Base-by-base conservation (phyloP, 2,797 vertebrate species). In the Carduelis carduelis region DNA sequence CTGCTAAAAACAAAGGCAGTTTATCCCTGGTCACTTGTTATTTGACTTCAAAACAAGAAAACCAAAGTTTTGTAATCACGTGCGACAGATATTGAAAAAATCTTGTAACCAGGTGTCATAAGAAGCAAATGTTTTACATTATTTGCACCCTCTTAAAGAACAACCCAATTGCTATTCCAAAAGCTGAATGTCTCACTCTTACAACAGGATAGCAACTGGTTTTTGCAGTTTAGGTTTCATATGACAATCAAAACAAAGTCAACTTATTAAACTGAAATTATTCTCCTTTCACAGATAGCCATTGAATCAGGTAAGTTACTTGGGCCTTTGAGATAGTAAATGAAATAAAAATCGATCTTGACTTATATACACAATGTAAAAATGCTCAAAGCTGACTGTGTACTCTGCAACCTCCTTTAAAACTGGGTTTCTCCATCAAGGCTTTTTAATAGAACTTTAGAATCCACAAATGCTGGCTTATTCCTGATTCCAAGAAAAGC, bases 91-190 rank as follows among this genome's bases (percentile, higher is more conserved):
- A 13, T 16, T 49, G 39, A 83, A 41, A 90, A 65, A 79, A 37
- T 8, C 5, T 14, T 66, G 26, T 11, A 64, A 81, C 19, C 30
- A 46, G 12, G 16, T 10, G 13, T 34, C 27, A 7, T 8, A 65
- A 82, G 30, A 68, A 87, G 55, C 4, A n/a, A 56, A 47, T 74
- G 28, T 55, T 71, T 61, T 30, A 19, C 14, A 52, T 8, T 34
- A 46, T 28, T 61, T 78, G 18, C 7, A 23, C 27, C 20, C 1
- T 65, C 11, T 66, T 79, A 59, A 56, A 69, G 57, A 85, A 16
- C 5, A 57, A 57, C 1, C 7, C 9, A 39, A 34, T 2, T 1
- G 1, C 32, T 71, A 41, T 7, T 10, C 18, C 11, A 17, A 68
- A 44, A 76, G 35, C 14, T 53, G 20, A 32, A 19, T 8, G 35